Base-by-base conservation (phyloP, 2,797 vertebrate species). In the Coregonus sp. region DNA sequence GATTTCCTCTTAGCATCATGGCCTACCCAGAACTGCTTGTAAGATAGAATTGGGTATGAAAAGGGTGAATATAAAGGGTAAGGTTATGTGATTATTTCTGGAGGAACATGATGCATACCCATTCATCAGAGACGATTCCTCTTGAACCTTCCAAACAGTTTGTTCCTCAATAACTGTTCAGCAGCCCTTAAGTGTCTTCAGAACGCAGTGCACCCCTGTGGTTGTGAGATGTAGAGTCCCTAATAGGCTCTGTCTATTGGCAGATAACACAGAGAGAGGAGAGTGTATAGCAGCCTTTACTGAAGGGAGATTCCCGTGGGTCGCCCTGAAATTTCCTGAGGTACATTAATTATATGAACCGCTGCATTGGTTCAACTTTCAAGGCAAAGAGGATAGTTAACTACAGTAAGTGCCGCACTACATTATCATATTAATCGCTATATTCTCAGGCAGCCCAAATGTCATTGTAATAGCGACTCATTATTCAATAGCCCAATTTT, bases 151-250 rank as follows among this genome's bases (percentile, higher is more conserved):
- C 15, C 74, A 81, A 87, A 73, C 81, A 75, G 77, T 80, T 61
- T 54, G 68, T 82, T 87, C 81, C 79, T 79, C 82, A 82, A 89
- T 72, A 87, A 83, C 78, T 79, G 15, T 83, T 87, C 73, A 72
- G 77, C 66, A 76, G 25, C 14, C 1, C 14, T 79, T 75, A 81
- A 86, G 78, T 78, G 80, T 81, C 85, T 88, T 88, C 72, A 84
- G 83, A 88, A 86, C 78, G 70, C 40, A 89, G 78, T 47, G 78
- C 75, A 80, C 85, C 87, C 86, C 78, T 47, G 75, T 89, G 89
- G 86, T 79, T 79, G 74, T 75, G 75, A 82, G 65, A 79, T 77
- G 75, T 56, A 75, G 40, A 74, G 82, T 74, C 82, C 79, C 78
- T 90, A 82, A 91, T 81, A 82, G 84, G 81, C 82, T 85, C 88